Evolutionary conservation across 1,140 invertebrate species (phyloP).

Genomic region (Yoshiicerus persimilis): DNA sequence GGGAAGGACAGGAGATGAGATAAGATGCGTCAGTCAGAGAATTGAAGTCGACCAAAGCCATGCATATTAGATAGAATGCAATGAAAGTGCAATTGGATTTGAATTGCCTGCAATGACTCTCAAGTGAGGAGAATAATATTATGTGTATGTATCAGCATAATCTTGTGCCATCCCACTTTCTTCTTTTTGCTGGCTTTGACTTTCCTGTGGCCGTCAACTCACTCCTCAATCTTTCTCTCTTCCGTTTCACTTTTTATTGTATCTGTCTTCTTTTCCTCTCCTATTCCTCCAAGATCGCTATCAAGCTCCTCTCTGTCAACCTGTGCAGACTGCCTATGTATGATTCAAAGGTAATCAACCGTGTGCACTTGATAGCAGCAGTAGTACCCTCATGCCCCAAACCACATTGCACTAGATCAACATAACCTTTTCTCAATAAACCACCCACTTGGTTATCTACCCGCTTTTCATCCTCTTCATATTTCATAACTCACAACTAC

Average conservation of each 20-base stretch:
- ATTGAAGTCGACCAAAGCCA: background rate
- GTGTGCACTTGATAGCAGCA: constrained; percentile 9
- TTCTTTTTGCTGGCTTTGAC: background rate
- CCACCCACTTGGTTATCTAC: background rate
- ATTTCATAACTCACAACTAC: background rate
- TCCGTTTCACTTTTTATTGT: background rate
- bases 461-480: background rate
- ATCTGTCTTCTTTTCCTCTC: background rate
- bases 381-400: background rate
- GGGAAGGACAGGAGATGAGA: background rate
- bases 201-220: background rate
- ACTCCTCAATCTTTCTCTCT: background rate
- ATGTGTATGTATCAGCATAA: background rate
- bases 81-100: background rate
- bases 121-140: background rate
- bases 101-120: background rate
- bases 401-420: background rate
- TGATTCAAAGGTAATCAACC: constrained; percentile 30
- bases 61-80: background rate
- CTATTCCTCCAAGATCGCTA: background rate
- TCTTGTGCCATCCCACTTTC: background rate
- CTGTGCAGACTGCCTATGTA: background rate
- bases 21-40: background rate
- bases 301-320: background rate
- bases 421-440: background rate